phyloP scores from a whole-genome alignment of 2,113 vertebrate genomes.

The Rousettus leschenaultii region DNA sequence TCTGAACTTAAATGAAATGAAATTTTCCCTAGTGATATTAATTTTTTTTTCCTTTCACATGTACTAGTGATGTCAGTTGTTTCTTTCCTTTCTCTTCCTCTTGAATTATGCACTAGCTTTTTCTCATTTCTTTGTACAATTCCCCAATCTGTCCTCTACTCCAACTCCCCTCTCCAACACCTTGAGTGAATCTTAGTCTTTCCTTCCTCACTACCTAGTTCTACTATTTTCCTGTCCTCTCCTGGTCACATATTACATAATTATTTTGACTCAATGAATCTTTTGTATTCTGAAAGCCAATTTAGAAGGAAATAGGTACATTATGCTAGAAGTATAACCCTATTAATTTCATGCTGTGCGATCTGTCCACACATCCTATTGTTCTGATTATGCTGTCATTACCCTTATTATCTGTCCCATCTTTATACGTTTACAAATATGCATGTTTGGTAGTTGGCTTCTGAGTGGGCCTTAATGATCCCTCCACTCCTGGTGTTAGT shows the following conservation, averaged over 20 bases:
- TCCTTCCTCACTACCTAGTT: not conserved
- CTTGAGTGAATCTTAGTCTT: not conserved
- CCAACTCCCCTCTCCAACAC: not conserved
- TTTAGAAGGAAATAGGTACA: not conserved
- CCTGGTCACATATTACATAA: not conserved
- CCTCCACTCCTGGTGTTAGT: not conserved
- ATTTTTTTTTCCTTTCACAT: not conserved
- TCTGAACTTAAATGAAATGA: not conserved
- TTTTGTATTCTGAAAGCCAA: not conserved
- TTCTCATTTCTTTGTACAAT: not conserved
- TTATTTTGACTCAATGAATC: not conserved
- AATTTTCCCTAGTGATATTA: not conserved
- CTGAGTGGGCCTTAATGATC: accelerated
- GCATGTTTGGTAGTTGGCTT: not conserved
- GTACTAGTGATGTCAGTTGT: not conserved
- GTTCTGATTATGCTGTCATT: not conserved
- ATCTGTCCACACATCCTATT: not conserved
- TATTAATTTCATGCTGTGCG: not conserved
- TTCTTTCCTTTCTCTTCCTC: not conserved
- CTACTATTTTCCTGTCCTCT: not conserved
- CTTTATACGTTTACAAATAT: not conserved
- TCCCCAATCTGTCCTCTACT: not conserved
- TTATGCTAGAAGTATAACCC: not conserved
- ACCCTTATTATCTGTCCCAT: not conserved
- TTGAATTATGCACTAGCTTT: not conserved